These are phyloP conservation scores for Acronicta leporina DNA, from an alignment of 2,888 invertebrate genomes.

Conservation along the genomic window DNA sequence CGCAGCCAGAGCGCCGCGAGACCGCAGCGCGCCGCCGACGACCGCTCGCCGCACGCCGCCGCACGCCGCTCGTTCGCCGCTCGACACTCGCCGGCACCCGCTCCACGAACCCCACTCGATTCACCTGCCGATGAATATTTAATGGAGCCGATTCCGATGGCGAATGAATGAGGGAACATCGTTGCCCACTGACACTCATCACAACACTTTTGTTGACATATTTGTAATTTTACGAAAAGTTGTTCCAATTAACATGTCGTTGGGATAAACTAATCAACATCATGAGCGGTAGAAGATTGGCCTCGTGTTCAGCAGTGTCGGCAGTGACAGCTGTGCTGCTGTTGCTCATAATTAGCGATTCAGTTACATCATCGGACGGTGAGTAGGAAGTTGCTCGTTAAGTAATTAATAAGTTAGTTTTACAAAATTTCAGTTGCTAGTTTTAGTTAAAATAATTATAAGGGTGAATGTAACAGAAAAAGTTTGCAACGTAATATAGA, in stretches of 20 bases:
- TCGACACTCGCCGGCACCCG: conserved; percentile 59
- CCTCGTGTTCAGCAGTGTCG: conserved; percentile 67
- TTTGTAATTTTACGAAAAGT: conserved; percentile 75
- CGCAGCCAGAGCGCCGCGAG: conserved; percentile 63
- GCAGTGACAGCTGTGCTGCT: conserved; percentile 70
- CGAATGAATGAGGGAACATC: conserved; percentile 80
- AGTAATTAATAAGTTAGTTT: conserved; percentile 50
- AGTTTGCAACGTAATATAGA: conserved; percentile 27
- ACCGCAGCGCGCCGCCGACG: conserved; percentile 62
- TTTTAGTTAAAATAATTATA: conserved; percentile 40
- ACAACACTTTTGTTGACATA: conserved; percentile 73
- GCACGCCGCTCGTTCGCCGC: conserved; percentile 60
- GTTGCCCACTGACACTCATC: conserved; percentile 73
- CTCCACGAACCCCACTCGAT: conserved; percentile 70
- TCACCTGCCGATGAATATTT: conserved; percentile 83
- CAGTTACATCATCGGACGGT: conserved; percentile 80
- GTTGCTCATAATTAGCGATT: conserved; percentile 72
- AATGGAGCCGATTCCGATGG: conserved; percentile 77
- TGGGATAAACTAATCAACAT: conserved; percentile 77
- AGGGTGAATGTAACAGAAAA: conserved; percentile 29
- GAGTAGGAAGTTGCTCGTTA: conserved; percentile 64
- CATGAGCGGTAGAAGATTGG: conserved; percentile 77
- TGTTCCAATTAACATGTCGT: conserved; percentile 75
- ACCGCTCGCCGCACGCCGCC: conserved; percentile 70
- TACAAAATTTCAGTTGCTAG: conserved; percentile 26